Percentiles rank a stretch among this genome's conserved stretches.
These are phyloP conservation scores for Philopedon plagiatum DNA, from an alignment of 2,888 invertebrate genomes.

Conservation along the genomic window DNA sequence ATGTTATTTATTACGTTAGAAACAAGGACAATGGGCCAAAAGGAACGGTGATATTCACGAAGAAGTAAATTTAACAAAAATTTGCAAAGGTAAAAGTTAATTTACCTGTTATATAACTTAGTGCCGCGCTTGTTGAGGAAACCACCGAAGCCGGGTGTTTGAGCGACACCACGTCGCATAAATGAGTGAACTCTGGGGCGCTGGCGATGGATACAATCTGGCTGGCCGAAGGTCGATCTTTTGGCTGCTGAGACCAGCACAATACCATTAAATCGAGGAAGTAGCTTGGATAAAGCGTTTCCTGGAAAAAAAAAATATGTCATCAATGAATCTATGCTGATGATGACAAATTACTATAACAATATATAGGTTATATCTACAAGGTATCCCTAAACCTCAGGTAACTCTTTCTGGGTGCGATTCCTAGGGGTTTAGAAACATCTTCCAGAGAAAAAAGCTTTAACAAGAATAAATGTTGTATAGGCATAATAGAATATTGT, in stretches of 20 bases:
- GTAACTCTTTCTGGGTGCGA: no score
- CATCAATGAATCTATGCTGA: no score
- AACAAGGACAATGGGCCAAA: no score
- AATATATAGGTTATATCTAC: no score
- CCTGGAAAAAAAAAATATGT: constrained; percentile 67
- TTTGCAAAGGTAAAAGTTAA: neutral
- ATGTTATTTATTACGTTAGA: no score
- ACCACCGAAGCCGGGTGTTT: constrained; percentile 78
- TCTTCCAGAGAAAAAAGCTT: no score
- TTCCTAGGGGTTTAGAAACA: no score
- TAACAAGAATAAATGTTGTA: no score
- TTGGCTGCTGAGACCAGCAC: constrained; percentile 93
- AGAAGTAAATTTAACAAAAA: neutral
- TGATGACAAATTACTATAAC: no score
- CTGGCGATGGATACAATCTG: constrained; percentile 93
- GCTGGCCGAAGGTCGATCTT: constrained; percentile 92
- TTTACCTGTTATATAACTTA: constrained; percentile 70
- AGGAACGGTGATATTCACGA: neutral
- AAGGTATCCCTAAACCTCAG: no score
- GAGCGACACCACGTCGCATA: constrained; percentile 84
- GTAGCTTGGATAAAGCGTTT: constrained; percentile 87
- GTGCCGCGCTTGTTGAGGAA: constrained; percentile 73
- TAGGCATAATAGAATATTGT: neutral
- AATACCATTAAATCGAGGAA: constrained; percentile 95
- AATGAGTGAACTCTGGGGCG: constrained; percentile 94